Conservation (phyloP, 2,113 vertebrate species). For the Laterallus jamaicensis region DNA sequence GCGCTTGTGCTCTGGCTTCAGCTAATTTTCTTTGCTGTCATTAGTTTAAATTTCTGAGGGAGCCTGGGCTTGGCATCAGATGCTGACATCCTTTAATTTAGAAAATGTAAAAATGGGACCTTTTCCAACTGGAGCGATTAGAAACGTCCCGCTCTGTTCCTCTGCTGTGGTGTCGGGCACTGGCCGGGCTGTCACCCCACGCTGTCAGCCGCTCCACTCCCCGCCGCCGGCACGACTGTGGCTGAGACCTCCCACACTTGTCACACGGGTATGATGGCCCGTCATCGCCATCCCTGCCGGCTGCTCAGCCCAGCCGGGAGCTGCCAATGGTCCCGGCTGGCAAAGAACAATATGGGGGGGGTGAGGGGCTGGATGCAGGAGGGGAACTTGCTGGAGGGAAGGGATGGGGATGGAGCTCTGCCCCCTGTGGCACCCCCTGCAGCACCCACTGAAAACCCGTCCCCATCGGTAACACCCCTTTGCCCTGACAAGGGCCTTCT, state of each 20-base stretch:
- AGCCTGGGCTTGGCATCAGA: slow-evolving; percentile 35
- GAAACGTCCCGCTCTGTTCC: not conserved
- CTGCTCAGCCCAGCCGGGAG: not conserved
- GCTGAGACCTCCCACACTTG: slow-evolving; percentile 44
- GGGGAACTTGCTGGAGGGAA: no score
- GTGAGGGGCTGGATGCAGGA: not conserved
- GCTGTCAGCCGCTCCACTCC: not conserved
- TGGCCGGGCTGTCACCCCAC: not conserved
- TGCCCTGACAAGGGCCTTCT: not conserved
- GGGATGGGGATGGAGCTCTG: not conserved
- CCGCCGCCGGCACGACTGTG: not conserved
- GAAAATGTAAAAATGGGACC: slow-evolving; percentile 39
- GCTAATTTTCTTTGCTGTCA: slow-evolving; percentile 12
- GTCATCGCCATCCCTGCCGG: not conserved
- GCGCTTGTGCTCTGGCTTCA: not conserved
- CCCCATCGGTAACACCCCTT: not conserved
- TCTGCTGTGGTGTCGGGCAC: not conserved
- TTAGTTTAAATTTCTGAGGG: slow-evolving; percentile 48
- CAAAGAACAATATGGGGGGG: not conserved
- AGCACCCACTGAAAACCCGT: not conserved
- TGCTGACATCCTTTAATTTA: slow-evolving; percentile 34
- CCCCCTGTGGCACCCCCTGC: accelerated
- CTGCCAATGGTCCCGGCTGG: not conserved
- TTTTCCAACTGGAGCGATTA: slow-evolving; percentile 31
- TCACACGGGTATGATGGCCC: slow-evolving; percentile 13